A percentile compares a stretch with the other conserved stretches of the same genome.
phyloP scores from a whole-genome alignment of 1,140 invertebrate species.

The Plutomurus gul region DNA sequence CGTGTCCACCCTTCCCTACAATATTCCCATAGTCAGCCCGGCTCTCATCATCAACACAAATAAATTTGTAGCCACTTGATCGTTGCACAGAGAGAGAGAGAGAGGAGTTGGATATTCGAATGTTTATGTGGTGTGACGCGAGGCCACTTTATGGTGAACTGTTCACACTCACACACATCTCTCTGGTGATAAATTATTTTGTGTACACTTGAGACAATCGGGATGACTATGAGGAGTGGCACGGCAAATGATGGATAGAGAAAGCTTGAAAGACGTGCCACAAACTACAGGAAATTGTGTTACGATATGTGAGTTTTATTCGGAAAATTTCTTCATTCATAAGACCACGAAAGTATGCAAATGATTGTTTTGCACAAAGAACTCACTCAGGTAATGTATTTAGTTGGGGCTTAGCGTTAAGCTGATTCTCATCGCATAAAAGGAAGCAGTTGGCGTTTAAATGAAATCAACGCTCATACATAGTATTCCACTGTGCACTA shows the following conservation, averaged over 20 bases:
- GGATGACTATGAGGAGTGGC: not conserved
- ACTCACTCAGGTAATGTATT: too few relatives aligned
- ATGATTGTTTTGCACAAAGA: slow-evolving; percentile 36
- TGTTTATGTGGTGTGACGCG: not conserved
- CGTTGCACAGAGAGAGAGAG: too few relatives aligned
- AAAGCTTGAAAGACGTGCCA: slow-evolving; percentile 20
- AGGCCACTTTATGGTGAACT: not conserved
- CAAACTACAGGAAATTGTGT: slow-evolving; percentile 37
- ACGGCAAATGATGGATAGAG: slow-evolving; percentile 21
- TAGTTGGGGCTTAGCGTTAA: too few relatives aligned
- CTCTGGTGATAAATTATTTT: not conserved
- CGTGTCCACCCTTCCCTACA: not conserved
- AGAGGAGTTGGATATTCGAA: not conserved
- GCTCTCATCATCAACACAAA: too few relatives aligned
- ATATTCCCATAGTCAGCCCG: not conserved
- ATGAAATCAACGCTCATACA: too few relatives aligned
- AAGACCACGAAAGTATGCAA: slow-evolving; percentile 25
- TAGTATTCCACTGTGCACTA: too few relatives aligned
- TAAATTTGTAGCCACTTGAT: too few relatives aligned
- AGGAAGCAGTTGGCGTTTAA: too few relatives aligned
- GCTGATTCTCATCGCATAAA: too few relatives aligned
- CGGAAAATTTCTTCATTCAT: slow-evolving; percentile 25
- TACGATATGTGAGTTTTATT: slow-evolving; percentile 31
- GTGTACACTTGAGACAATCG: not conserved
- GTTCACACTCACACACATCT: not conserved